phyloP scores from a whole-genome alignment of 2,113 vertebrate species.

The Stegastes partitus region DNA sequence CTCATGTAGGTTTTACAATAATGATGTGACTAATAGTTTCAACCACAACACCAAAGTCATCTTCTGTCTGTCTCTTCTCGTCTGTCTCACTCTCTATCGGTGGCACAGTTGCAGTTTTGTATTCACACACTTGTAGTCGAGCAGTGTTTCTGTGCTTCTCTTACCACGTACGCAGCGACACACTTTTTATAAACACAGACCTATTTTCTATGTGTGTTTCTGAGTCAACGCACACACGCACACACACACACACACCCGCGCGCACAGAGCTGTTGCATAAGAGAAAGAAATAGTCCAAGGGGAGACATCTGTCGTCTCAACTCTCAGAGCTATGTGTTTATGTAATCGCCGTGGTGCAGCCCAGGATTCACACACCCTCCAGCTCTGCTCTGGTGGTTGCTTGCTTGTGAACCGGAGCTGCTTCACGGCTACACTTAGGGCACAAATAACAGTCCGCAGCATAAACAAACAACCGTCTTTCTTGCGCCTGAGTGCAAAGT shows the following conservation, averaged over 20 bases:
- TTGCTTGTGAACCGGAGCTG: conserved; percentile 12
- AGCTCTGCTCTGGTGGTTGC: conserved; percentile 34
- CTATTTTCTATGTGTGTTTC: conserved; percentile 41
- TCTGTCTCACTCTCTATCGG: not conserved
- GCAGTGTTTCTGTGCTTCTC: not conserved
- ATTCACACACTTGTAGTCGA: not conserved
- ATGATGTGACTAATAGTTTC: conserved; percentile 33
- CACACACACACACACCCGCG: conserved; percentile 20
- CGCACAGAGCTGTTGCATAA: conserved; percentile 68
- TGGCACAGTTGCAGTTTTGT: not conserved
- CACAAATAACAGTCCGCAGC: not conserved
- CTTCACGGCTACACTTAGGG: conserved; percentile 1
- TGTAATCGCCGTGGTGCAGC: conserved; percentile 70
- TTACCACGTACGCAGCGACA: conserved; percentile 25
- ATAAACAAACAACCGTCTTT: not conserved
- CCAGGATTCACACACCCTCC: conserved; percentile 10
- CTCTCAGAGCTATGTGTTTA: conserved; percentile 72
- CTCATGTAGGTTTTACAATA: conserved; percentile 28
- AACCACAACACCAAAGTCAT: conserved; percentile 16
- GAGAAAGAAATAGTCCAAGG: conserved; percentile 65
- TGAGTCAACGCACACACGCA: conserved; percentile 17
- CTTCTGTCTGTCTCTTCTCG: not conserved
- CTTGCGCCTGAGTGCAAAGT: conserved; percentile 1
- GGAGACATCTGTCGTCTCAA: conserved; percentile 71
- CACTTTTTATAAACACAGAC: conserved; percentile 27